phyloP scores from a whole-genome alignment of 2,797 vertebrate species.

The Pagetopsis macropterus region DNA sequence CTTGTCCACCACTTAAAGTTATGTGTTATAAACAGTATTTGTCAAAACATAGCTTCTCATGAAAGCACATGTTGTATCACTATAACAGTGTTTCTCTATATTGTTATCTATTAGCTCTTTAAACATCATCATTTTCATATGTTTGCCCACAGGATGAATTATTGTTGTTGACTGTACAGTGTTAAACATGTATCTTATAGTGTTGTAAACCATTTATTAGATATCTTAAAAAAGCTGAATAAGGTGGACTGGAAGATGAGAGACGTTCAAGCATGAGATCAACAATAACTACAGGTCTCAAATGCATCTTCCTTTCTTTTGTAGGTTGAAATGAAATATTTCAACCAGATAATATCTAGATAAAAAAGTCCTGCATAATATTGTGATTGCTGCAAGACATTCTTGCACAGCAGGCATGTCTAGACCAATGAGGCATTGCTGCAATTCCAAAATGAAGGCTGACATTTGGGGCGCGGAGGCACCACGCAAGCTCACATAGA shows the following conservation, averaged over 20 bases:
- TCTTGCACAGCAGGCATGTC: conserved; percentile 40
- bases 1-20: background rate
- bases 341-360: conserved; percentile 15
- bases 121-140: background rate
- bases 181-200: background rate
- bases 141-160: background rate
- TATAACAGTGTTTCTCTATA: background rate
- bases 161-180: background rate
- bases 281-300: background rate
- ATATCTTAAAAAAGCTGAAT: background rate
- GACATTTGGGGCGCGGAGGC: conserved; percentile 8
- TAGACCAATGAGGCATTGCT: conserved; percentile 19
- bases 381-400: conserved; percentile 31
- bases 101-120: background rate
- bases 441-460: conserved; percentile 19
- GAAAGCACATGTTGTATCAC: background rate
- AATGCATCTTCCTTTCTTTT: background rate
- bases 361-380: conserved; percentile 24
- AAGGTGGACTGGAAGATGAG: background rate
- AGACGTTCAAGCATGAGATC: conserved; percentile 1
- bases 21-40: background rate
- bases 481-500: background rate
- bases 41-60: background rate
- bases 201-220: background rate
- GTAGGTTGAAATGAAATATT: background rate